These are phyloP conservation scores for Nomada ruficornis DNA, from an alignment of 2,888 invertebrate genomes.

Conservation along the genomic window DNA sequence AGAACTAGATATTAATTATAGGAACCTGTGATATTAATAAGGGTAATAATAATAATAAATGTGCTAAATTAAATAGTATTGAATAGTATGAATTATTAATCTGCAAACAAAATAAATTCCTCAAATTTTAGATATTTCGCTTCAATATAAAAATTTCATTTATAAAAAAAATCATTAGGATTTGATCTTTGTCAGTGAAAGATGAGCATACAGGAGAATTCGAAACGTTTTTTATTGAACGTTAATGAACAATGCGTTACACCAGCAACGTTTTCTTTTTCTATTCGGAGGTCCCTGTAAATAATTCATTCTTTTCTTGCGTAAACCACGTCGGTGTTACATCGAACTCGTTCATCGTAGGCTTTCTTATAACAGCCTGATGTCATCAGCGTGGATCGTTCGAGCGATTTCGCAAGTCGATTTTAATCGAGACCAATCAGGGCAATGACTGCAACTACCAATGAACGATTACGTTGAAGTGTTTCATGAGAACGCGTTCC, in stretches of 20 bases:
- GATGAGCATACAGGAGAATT: neutral
- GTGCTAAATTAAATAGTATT: no score
- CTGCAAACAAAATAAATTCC: no score
- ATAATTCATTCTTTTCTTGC: slow-evolving; percentile 31
- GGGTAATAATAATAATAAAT: no score
- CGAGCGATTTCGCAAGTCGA: slow-evolving; percentile 75
- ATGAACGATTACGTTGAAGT: slow-evolving; percentile 13
- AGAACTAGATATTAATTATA: no score
- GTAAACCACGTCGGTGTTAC: slow-evolving; percentile 35
- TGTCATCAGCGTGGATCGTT: slow-evolving; percentile 73
- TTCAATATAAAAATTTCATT: no score
- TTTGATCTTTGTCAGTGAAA: neutral
- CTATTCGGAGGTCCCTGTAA: slow-evolving; percentile 1
- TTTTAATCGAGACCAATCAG: slow-evolving; percentile 75
- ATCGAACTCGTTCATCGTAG: slow-evolving; percentile 16
- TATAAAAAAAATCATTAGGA: neutral
- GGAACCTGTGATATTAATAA: no score
- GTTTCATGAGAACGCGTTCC: slow-evolving; percentile 44
- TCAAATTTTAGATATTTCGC: no score
- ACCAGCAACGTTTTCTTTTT: neutral
- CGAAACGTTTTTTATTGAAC: neutral
- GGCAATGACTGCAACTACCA: slow-evolving; percentile 41
- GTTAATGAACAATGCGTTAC: neutral
- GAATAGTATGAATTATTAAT: no score
- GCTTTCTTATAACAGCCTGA: slow-evolving; percentile 50